Base-by-base conservation (phyloP, 1,140 invertebrate genomes). In the Lutraria rhynchaena region DNA sequence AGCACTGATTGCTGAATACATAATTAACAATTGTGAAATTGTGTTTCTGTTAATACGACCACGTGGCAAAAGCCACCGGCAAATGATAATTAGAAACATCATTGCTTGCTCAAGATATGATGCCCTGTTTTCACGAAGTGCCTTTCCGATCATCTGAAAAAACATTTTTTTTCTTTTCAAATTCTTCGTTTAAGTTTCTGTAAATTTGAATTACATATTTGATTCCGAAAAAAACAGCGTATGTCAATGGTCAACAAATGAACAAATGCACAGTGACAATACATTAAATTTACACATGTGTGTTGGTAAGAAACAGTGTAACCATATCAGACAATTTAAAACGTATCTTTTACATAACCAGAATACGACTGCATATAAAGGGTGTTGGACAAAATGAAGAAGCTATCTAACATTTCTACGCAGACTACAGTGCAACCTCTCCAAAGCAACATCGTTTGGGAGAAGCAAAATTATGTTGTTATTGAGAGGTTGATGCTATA, bases 11-110 rank as follows among this genome's bases (percentile, higher is more conserved):
- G 69, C 78, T 13, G 58, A 74, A 33, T 81, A 81, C 78, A 81
- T 81, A 31, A 81, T 73, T 1, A 81, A 69, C 1, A 98, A 92
- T 87, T 98, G 97, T 53, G 97, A 97, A 3, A 98, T 93, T 91
- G 98, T 96, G 88, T 98, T 97, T 27, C 97, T 94, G 0, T 96
- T 97, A 1, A 98, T 93, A 17, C 82, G 77, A 17, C 97, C 97
- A 85, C 97, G 97, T 3, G 97, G 96, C 67, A 98, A 92, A 92
- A 98, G 94, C 88, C 96, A 97, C 41, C 96, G 93, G 3, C 96
- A 96, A 55, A 97, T 95, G 85, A 97, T 97, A 7, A 98, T 92
- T 11, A 96, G 95, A 33, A 97, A 91, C 96, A 97, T 96, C 22
- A 98, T 92, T 87, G 97, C 96, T 91, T 97, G 96, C 85, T 97